Evolutionary conservation across 2,888 invertebrate genomes (phyloP), one percentile per base, ranked within the genome.

Genomic region (Acutogordius australiensis): DNA sequence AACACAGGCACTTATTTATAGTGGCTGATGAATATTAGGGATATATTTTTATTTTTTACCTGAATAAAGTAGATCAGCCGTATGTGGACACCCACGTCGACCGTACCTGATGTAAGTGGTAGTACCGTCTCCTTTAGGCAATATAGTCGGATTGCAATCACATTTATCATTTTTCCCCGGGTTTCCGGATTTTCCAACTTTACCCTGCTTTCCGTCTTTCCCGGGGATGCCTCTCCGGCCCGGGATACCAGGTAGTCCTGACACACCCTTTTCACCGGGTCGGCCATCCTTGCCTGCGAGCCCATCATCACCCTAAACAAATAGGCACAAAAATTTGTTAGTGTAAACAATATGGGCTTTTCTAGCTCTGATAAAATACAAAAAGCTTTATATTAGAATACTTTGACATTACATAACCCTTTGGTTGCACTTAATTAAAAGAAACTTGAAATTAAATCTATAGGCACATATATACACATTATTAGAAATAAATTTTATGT

Each of bases 171-270:
- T 30, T 4, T 29, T 4, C 29, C 58, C 58, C 4, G 28, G 8
- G 29, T 28, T 29, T 28, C 58, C 58, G 13, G 29, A 8, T 29
- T 57, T 30, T 8, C 58, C 58, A 27, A 18, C 28, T 28, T 30
- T 57, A 18, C 58, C 58, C 4, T 8, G 28, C 18, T 57, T 57
- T 8, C 58, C 58, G 29, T 57, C 58, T 28, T 57, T 57, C 4
- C 58, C 58, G 8, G 58, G 58, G 29, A 27, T 57, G 29, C 58
- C 58, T 13, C 58, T 57, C 29, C 58, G 27, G 8, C 58, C 58
- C 13, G 58, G 58, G 29, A 28, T 30, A 2, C 58, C 58, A 27
- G 58, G 13, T 57, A 29, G 8, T 28, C 58, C 58, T 18, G 58
- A 8, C 8, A 29, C 23, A 8, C 58, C 58, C 28, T 57, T 30